Evolutionary conservation across 2,888 invertebrate species (phyloP).

Genomic region (Autographa pulchrina): DNA sequence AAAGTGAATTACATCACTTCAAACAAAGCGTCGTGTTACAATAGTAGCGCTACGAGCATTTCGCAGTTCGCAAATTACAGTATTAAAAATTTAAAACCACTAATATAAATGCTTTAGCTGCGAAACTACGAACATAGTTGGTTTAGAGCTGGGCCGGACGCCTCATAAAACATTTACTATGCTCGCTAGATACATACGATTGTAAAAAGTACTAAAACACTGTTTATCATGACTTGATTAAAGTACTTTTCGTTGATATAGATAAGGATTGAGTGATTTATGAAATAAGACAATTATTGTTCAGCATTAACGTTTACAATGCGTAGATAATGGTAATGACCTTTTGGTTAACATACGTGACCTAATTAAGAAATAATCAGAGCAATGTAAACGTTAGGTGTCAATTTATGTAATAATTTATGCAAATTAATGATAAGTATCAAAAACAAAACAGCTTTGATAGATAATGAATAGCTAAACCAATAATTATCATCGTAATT

Average conservation of each 20-base stretch:
- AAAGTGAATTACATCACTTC: conserved; percentile 64
- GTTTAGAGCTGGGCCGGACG: conserved; percentile 67
- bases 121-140: conserved; percentile 71
- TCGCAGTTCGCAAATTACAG: conserved; percentile 75
- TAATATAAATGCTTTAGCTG: conserved; percentile 74
- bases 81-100: conserved; percentile 80
- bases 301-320: background rate
- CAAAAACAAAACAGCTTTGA: conserved; percentile 14
- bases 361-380: conserved; percentile 46
- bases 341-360: conserved; percentile 26
- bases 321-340: background rate
- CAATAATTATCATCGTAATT: background rate
- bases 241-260: background rate
- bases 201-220: conserved; percentile 29
- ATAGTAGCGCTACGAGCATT: conserved; percentile 61
- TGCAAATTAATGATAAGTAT: conserved; percentile 37
- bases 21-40: conserved; percentile 61
- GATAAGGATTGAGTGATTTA: conserved; percentile 2
- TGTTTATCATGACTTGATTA: conserved; percentile 18
- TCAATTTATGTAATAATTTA: conserved; percentile 36
- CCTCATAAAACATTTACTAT: conserved; percentile 75
- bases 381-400: conserved; percentile 34
- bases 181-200: conserved; percentile 47
- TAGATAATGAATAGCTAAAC: conserved; percentile 7
- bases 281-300: conserved; percentile 5